These are phyloP conservation scores for Sinotaia quadrata DNA, from an alignment of 2,888 invertebrate species.

Conservation along the genomic window DNA sequence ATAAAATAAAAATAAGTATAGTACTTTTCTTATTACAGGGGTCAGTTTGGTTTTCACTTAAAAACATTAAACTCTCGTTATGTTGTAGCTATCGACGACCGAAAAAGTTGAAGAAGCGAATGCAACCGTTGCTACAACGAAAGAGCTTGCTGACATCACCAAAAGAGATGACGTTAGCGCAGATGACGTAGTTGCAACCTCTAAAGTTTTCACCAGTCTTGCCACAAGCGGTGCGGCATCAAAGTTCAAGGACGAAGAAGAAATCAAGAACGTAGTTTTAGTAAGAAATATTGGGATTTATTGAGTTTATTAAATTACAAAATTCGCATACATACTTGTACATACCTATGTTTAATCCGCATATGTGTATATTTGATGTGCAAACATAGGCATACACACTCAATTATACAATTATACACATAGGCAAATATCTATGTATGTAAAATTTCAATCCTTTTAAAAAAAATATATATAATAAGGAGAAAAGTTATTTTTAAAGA, in stretches of 20 bases:
- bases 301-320: not conserved
- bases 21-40: too few relatives aligned
- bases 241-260: constrained; percentile 18
- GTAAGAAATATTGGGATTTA: constrained; percentile 27
- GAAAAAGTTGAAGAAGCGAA: constrained; percentile 20
- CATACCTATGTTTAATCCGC: not conserved
- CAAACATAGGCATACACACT: too few relatives aligned
- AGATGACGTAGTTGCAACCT: constrained; percentile 39
- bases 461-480: too few relatives aligned
- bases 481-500: too few relatives aligned
- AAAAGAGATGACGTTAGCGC: constrained; percentile 31
- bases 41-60: too few relatives aligned
- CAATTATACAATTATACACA: too few relatives aligned
- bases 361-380: not conserved
- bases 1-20: too few relatives aligned
- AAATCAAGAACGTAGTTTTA: constrained; percentile 24
- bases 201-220: constrained; percentile 35
- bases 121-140: constrained; percentile 28
- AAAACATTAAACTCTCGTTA: too few relatives aligned
- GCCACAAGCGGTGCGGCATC: not conserved
- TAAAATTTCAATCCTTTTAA: too few relatives aligned
- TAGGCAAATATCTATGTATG: too few relatives aligned
- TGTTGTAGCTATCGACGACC: too few relatives aligned
- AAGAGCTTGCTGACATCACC: constrained; percentile 37
- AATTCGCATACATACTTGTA: not conserved